Conservation (phyloP, 2,888 invertebrate species). For the Cataglyphis rosenhaueri region DNA sequence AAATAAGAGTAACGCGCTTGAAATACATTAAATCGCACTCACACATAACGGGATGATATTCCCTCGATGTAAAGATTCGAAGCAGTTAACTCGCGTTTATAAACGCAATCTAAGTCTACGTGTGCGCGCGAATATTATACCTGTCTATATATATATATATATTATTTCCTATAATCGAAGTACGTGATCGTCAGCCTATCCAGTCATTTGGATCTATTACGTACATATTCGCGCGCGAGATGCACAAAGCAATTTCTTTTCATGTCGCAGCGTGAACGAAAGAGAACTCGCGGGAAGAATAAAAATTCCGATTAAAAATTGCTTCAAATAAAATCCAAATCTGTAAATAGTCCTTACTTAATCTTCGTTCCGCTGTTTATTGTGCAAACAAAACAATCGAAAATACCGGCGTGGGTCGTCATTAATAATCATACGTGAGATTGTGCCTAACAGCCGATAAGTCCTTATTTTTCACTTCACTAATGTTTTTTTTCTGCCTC, state of each 20-base stretch:
- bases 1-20: constrained; percentile 36
- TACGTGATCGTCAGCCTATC: constrained; percentile 58
- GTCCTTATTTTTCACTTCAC: neutral
- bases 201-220: constrained; percentile 53
- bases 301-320: neutral
- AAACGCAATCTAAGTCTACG: constrained; percentile 40
- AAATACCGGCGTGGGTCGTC: neutral
- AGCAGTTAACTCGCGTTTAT: constrained; percentile 51
- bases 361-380: neutral
- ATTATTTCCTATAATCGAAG: constrained; percentile 57
- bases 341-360: neutral
- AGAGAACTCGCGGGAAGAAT: neutral
- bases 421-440: constrained; percentile 19
- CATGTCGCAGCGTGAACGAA: neutral
- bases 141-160: constrained; percentile 14
- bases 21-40: constrained; percentile 51
- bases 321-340: neutral
- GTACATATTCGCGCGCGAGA: constrained; percentile 32
- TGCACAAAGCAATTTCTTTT: constrained; percentile 33
- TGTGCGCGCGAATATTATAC: constrained; percentile 45
- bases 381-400: neutral
- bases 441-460: constrained; percentile 1
- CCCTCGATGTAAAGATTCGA: constrained; percentile 31
- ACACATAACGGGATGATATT: constrained; percentile 48
- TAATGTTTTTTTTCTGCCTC: neutral